Conservation (phyloP, 2,888 invertebrate species). For the Machimus rusticus region DNA sequence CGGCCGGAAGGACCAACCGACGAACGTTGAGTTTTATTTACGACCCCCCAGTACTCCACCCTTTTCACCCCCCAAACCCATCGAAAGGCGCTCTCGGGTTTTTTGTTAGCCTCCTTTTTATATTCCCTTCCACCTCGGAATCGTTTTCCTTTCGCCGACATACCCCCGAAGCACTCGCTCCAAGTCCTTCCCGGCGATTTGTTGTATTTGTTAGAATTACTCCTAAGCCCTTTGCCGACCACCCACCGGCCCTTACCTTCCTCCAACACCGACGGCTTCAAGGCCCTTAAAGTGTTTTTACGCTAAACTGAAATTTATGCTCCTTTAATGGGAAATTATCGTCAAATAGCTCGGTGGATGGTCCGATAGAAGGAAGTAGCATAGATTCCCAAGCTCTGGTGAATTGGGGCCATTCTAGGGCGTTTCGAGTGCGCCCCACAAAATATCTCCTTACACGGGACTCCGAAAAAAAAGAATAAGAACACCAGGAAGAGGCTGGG, state of each 20-base stretch:
- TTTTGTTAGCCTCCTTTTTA: neutral
- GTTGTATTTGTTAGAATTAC: slow-evolving; percentile 10
- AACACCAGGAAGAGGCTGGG: neutral
- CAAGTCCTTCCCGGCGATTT: neutral
- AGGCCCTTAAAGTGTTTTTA: slow-evolving; percentile 10
- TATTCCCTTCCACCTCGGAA: neutral
- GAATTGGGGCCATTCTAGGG: neutral
- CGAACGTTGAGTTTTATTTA: slow-evolving; percentile 18
- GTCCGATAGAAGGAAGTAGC: slow-evolving; percentile 15
- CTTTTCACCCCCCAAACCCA: neutral
- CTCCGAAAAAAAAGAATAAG: neutral
- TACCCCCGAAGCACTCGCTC: neutral
- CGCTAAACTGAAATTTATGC: slow-evolving; percentile 32
- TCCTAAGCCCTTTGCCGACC: slow-evolving; percentile 6
- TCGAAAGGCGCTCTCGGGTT: neutral
- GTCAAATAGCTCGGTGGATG: slow-evolving; percentile 10
- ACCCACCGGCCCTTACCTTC: neutral
- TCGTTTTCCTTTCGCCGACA: neutral
- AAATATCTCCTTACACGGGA: neutral
- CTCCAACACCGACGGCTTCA: neutral
- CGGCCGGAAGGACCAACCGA: neutral
- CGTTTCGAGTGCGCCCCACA: neutral
- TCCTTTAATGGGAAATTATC: slow-evolving; percentile 25
- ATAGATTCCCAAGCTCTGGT: neutral
- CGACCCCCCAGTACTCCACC: neutral